Base-by-base conservation (phyloP, 1,140 invertebrate species). In the Gryllus bimaculatus region DNA sequence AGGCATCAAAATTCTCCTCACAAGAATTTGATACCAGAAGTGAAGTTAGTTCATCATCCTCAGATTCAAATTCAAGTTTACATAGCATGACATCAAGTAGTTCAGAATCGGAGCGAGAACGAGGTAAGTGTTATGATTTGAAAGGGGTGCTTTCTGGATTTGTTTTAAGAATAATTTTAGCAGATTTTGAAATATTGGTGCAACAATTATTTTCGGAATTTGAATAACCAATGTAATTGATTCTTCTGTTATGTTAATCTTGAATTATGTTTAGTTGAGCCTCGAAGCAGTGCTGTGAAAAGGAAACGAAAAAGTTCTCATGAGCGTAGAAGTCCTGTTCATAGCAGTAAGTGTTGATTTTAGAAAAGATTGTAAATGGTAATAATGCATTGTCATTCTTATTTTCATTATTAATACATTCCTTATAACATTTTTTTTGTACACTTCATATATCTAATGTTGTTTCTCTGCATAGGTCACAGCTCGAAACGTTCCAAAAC, bases 1-100 rank as follows among this genome's bases (percentile, higher is more conserved):
- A 81, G n/a, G 47, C 47, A 8, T 18, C 48, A 8, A 81, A 82
- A 78, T 80, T 81, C 15, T 47, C 47, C 12, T 18, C 48, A 8
- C 77, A 82, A 76, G 86, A 85, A 39, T 88, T 88, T 81, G 93
- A 95, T 83, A 93, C 92, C 39, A 87, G 92, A 18, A 95, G 93
- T 84, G 93, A 95, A 86, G 92, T 94, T 39, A 84, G 82, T 66
- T 84, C 85, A 15, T 84, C 84, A 8, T 93, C 92, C 48, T 91
- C 92, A 15, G 88, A 89, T 47, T 90, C 90, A 79, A 88, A 90
- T 81, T 91, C 91, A 6, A 90, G 89, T 82, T 89, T 90, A 79
- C 91, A 92, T 10, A 92, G 90, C 82, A 93, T 93, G 48, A 94
- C 91, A 84, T 91, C 91, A 21, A 90, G 91, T 47, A 93, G 92